These are phyloP conservation scores for human (Homo sapiens) DNA, from an alignment of 2,113 vertebrate species.

Conservation along the genomic window GRCh38 chr18:7992001-7992500, in stretches of 20 bases:
- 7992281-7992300: not conserved
- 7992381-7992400: not conserved
- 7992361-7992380: not conserved
- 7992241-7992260: not conserved
- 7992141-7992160: too few species aligned
- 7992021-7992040: not conserved
- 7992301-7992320: not conserved
- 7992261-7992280: not conserved
- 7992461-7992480: not conserved
- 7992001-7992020: not conserved
- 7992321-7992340: not conserved
- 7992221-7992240: not conserved
- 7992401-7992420: not conserved
- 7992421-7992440: not conserved
- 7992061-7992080: not conserved
- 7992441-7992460: not conserved
- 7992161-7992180: not conserved
- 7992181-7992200: not conserved
- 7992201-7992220: not conserved
- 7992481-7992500: not conserved
- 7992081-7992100: not conserved
- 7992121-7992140: not conserved
- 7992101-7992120: not conserved
- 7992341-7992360: not conserved
- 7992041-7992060: not conserved